phyloP scores from a whole-genome alignment of 2,113 vertebrate genomes.

The Dicaeum eximium region DNA sequence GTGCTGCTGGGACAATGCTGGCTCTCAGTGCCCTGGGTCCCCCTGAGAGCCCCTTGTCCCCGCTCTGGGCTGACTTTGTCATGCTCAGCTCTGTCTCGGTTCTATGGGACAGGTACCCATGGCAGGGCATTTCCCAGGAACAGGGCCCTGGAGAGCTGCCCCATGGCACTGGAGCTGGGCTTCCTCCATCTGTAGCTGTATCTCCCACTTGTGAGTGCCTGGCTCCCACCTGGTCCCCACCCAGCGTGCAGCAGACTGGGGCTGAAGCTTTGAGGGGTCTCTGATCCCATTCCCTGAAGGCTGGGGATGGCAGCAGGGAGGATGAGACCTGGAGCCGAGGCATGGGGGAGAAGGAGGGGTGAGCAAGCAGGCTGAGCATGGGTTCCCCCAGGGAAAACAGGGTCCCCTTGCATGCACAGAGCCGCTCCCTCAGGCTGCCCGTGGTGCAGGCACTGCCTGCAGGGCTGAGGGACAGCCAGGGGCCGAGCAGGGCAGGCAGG shows the following conservation, averaged over 20 bases:
- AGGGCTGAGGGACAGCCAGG: neutral
- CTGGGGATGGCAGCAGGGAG: neutral
- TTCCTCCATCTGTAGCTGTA: neutral
- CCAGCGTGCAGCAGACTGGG: neutral
- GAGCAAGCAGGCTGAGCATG: rapidly evolving
- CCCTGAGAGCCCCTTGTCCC: neutral
- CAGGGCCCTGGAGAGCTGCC: neutral
- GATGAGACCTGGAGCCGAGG: neutral
- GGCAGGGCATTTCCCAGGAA: neutral
- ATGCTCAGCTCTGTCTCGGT: neutral
- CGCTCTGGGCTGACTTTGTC: neutral
- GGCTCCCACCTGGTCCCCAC: neutral
- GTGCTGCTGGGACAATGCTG: neutral
- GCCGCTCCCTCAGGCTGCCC: neutral
- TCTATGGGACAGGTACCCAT: neutral
- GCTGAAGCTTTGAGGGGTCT: neutral
- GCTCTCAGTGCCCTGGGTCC: neutral
- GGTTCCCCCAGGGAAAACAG: neutral
- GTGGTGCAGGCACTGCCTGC: rapidly evolving
- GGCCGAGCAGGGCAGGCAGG: neutral
- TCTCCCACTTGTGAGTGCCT: neutral
- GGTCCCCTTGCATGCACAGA: neutral
- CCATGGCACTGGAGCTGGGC: neutral
- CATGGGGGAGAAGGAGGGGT: neutral
- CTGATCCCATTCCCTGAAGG: neutral